A percentile compares a stretch with the other conserved stretches of the same genome.
Evolutionary conservation across 2,888 invertebrate species (phyloP).

Genomic region (Pachydiplax longipennis): DNA sequence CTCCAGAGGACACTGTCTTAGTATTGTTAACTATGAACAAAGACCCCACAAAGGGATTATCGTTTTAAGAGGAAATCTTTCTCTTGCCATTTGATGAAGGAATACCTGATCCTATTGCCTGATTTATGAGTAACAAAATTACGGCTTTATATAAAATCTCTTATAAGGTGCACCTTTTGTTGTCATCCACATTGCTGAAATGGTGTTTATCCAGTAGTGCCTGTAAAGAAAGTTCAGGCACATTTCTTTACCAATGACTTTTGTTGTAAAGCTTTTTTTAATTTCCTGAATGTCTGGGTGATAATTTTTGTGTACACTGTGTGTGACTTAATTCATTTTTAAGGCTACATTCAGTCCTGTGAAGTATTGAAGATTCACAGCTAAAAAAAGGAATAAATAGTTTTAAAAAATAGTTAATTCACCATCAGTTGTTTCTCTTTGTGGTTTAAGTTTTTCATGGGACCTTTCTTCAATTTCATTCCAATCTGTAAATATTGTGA

Average conservation of each 20-base stretch:
- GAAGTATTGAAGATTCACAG: background rate
- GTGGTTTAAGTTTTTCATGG: background rate
- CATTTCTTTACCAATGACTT: background rate
- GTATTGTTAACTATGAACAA: slow-evolving; percentile 2
- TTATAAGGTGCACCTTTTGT: slow-evolving; percentile 20
- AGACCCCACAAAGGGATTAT: slow-evolving; percentile 3
- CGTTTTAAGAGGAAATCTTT: background rate
- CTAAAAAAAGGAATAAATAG: slow-evolving; percentile 15
- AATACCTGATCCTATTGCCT: slow-evolving; percentile 7
- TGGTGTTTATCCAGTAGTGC: background rate
- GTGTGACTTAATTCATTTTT: slow-evolving; percentile 7
- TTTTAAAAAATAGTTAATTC: slow-evolving; percentile 18
- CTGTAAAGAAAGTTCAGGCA: background rate
- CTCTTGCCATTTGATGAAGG: slow-evolving; percentile 1
- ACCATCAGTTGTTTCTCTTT: background rate
- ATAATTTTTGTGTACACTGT: background rate
- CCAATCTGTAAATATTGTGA: slow-evolving; percentile 23
- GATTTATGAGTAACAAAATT: slow-evolving; percentile 1
- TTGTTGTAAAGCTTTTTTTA: background rate
- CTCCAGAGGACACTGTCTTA: background rate
- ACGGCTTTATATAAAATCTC: slow-evolving; percentile 9
- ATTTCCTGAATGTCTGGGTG: slow-evolving; percentile 13
- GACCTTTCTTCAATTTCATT: background rate
- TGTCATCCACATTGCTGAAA: slow-evolving; percentile 23
- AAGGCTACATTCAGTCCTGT: background rate